phyloP scores from a whole-genome alignment of 1,140 invertebrate species.

The Sarcophaga bullata region DNA sequence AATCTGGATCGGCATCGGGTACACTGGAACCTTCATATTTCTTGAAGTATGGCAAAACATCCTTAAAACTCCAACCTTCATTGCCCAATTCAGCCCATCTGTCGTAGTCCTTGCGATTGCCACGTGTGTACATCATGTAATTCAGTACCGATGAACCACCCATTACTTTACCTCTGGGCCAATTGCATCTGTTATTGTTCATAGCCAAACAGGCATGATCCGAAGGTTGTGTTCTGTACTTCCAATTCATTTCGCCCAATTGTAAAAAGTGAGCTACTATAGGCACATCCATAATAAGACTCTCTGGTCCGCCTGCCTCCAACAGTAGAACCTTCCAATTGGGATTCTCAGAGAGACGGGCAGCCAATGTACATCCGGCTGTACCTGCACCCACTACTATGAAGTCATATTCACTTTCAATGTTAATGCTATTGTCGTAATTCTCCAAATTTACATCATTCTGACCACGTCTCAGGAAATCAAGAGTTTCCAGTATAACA shows the following conservation, averaged over 20 bases:
- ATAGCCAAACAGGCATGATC: slow-evolving; percentile 65
- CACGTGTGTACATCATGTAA: slow-evolving; percentile 91
- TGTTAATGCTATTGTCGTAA: slow-evolving; percentile 59
- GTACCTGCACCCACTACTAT: slow-evolving; percentile 79
- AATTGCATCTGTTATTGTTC: slow-evolving; percentile 72
- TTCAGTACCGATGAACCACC: slow-evolving; percentile 89
- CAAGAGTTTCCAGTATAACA: slow-evolving; percentile 58
- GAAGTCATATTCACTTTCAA: slow-evolving; percentile 70
- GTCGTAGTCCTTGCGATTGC: slow-evolving; percentile 80
- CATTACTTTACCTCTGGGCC: slow-evolving; percentile 80
- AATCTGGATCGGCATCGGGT: slow-evolving; percentile 67
- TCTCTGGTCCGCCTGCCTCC: slow-evolving; percentile 74
- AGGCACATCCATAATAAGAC: slow-evolving; percentile 76
- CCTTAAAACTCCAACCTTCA: slow-evolving; percentile 82
- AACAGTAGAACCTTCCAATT: slow-evolving; percentile 74
- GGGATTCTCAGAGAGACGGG: slow-evolving; percentile 72
- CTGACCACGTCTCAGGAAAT: slow-evolving; percentile 57
- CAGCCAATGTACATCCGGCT: slow-evolving; percentile 76
- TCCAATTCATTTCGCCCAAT: slow-evolving; percentile 73
- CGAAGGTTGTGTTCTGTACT: slow-evolving; percentile 73
- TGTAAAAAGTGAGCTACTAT: slow-evolving; percentile 73
- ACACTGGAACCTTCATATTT: slow-evolving; percentile 79
- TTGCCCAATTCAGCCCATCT: slow-evolving; percentile 82
- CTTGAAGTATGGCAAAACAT: slow-evolving; percentile 85
- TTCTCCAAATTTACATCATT: slow-evolving; percentile 53